A percentile compares a stretch with the other conserved stretches of the same genome.
These are phyloP conservation scores for Erebia epiphron DNA, from an alignment of 2,888 invertebrate species.

Conservation along the genomic window DNA sequence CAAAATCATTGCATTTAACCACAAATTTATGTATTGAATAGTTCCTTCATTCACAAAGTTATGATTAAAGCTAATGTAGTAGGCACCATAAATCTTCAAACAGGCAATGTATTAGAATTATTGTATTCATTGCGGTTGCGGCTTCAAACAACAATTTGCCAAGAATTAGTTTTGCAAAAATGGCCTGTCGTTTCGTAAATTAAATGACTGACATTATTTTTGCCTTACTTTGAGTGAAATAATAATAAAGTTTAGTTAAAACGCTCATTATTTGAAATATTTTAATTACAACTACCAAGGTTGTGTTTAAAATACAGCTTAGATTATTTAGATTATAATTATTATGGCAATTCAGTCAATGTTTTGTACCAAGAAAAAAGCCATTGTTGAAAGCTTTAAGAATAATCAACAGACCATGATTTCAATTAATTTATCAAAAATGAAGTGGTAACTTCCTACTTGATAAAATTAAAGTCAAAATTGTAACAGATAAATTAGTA, in stretches of 20 bases:
- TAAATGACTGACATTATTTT: conserved; percentile 40
- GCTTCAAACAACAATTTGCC: background rate
- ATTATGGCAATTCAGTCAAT: no score
- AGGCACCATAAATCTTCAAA: background rate
- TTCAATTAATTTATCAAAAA: no score
- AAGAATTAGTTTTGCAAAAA: conserved; percentile 6
- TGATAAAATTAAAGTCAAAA: no score
- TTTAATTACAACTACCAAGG: conserved; percentile 13
- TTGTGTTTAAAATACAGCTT: conserved; percentile 3
- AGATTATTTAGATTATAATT: background rate
- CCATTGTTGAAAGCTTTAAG: no score
- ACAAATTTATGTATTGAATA: no score
- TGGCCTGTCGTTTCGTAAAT: conserved; percentile 48
- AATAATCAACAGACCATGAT: no score
- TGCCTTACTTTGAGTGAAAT: conserved; percentile 8
- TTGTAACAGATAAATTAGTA: no score
- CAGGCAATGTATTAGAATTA: background rate
- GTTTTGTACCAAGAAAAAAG: no score
- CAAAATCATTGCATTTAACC: no score
- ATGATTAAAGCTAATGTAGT: background rate
- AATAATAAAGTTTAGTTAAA: conserved; percentile 10
- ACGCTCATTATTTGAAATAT: conserved; percentile 14
- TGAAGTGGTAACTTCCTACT: no score
- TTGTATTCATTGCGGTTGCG: conserved; percentile 4
- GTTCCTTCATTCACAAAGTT: no score